phyloP scores from a whole-genome alignment of 1,140 invertebrate genomes.

The Thaumetopoea pityocampa region DNA sequence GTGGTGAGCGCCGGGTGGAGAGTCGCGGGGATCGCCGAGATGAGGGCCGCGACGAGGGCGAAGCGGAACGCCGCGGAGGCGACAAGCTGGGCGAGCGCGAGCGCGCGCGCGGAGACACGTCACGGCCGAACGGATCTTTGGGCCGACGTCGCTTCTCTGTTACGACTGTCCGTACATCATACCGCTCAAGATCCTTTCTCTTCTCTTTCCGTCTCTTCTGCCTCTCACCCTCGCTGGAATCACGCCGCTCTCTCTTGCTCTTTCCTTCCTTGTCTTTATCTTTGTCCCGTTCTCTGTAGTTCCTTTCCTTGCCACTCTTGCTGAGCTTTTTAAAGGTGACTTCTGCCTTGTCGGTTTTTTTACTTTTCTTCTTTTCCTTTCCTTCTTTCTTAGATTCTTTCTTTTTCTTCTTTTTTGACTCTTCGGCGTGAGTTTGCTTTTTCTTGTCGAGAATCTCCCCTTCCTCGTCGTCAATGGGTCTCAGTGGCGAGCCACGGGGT shows the following conservation, averaged over 20 bases:
- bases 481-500: conserved; percentile 45
- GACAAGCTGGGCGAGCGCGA: conserved; percentile 28
- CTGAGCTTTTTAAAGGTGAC: conserved; percentile 88
- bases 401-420: conserved; percentile 60
- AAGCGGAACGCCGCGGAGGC: conserved; percentile 14
- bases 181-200: conserved; percentile 86
- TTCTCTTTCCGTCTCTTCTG: conserved; percentile 80
- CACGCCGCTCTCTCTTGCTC: conserved; percentile 44
- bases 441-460: conserved; percentile 78
- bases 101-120: conserved; percentile 71
- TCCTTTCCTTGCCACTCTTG: conserved; percentile 87
- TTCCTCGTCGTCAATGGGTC: conserved; percentile 70
- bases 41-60: conserved; percentile 47
- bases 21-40: conserved; percentile 27
- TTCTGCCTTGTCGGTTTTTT: conserved; percentile 50
- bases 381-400: conserved; percentile 61
- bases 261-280: conserved; percentile 62
- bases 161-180: conserved; percentile 87
- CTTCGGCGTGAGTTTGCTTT: conserved; percentile 53
- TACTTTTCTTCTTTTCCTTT: conserved; percentile 60
- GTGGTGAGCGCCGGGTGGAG: conserved; percentile 32
- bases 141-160: conserved; percentile 81
- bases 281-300: conserved; percentile 88
- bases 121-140: conserved; percentile 89
- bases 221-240: conserved; percentile 43